These are phyloP conservation scores for Ganaspis brasiliensis DNA, from an alignment of 2,888 invertebrate species.

Conservation along the genomic window DNA sequence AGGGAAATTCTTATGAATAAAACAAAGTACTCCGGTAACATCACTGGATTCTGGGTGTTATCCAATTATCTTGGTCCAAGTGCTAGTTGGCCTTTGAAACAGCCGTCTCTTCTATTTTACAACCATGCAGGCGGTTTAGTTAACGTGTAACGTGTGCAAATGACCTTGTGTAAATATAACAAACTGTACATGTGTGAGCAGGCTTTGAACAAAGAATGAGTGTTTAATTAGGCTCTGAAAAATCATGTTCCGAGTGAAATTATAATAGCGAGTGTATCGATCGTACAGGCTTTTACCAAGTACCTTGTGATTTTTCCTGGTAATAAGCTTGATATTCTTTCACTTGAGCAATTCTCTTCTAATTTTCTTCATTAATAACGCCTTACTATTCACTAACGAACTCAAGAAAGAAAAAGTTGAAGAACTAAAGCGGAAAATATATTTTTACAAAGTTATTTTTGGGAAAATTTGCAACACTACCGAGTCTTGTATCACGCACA, in stretches of 20 bases:
- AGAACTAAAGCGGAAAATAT: neutral
- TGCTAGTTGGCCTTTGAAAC: constrained; percentile 28
- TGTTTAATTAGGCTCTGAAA: constrained; percentile 27
- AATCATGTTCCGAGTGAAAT: constrained; percentile 23
- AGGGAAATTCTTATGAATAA: constrained; percentile 16
- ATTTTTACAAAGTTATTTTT: neutral
- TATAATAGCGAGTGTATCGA: constrained; percentile 25
- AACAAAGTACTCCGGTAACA: neutral
- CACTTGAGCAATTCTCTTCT: neutral
- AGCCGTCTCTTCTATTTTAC: constrained; percentile 21
- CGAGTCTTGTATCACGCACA: too few relatives aligned
- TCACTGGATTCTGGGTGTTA: constrained; percentile 6
- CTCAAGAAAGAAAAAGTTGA: neutral
- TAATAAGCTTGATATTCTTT: neutral
- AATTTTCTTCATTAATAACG: neutral
- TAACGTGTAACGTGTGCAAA: constrained; percentile 30
- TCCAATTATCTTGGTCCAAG: constrained; percentile 27
- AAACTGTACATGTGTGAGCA: neutral
- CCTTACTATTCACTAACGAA: neutral
- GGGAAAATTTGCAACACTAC: too few relatives aligned
- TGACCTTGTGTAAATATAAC: constrained; percentile 14
- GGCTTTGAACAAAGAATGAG: neutral
- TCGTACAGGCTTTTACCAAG: neutral
- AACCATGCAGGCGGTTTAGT: constrained; percentile 7
- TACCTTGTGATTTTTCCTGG: neutral